phyloP scores from a whole-genome alignment of 2,113 vertebrate species.

The Phylloscopus trochiloides region DNA sequence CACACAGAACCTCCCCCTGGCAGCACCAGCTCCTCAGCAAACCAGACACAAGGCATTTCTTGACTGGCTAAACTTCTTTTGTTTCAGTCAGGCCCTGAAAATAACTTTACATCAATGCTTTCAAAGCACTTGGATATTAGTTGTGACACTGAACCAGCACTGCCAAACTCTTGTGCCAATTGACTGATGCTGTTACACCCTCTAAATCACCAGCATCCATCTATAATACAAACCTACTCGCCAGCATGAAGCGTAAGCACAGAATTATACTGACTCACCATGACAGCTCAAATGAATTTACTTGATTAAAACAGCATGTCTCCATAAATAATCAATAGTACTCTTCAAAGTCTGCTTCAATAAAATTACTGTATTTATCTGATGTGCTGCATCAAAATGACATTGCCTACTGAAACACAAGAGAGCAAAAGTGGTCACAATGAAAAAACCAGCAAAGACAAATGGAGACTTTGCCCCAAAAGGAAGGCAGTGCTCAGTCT shows the following conservation, averaged over 20 bases:
- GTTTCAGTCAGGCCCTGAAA: background rate
- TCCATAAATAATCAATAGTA: constrained; percentile 67
- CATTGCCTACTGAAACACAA: background rate
- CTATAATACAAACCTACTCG: background rate
- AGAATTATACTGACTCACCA: constrained; percentile 30
- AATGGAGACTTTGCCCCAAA: background rate
- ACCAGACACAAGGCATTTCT: fast-evolving
- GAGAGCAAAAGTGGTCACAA: background rate
- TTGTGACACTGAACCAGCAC: background rate
- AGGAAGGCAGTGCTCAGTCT: background rate
- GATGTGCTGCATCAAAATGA: background rate
- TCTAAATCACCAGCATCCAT: background rate
- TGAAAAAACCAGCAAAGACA: background rate
- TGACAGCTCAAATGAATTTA: constrained; percentile 41
- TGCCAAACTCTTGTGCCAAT: background rate
- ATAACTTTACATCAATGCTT: background rate
- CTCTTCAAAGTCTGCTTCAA: constrained; percentile 44
- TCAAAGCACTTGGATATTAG: background rate
- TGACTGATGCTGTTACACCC: background rate
- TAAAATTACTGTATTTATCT: constrained; percentile 40
- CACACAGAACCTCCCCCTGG: background rate
- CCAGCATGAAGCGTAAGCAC: background rate
- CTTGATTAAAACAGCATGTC: constrained; percentile 59
- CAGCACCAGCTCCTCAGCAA: background rate
- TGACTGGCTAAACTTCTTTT: background rate